Base-by-base conservation (phyloP, 2,888 invertebrate species). In the Dynastes tityus region DNA sequence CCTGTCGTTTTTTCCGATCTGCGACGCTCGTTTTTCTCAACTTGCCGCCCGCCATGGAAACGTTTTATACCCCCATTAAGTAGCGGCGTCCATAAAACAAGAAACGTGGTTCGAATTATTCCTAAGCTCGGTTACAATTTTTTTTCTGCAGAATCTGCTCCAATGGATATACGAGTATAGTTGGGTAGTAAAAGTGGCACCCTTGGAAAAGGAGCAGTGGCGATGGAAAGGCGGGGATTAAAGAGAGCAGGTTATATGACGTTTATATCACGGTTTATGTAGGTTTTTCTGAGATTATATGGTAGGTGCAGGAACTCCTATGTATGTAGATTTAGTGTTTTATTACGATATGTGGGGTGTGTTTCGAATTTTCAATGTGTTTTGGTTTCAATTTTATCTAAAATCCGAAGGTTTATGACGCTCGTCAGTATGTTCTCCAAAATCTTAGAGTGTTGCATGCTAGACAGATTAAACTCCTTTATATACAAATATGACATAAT, bases 131-230 rank as follows among this genome's bases (percentile, higher is more conserved):
- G 63, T 29, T 63, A 63, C 63, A 63, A 32, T 63, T 63, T 32
- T 32, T 63, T 63, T 63, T 63, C 29, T 63, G 45, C 45, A 45
- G 45, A 45, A 8, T 45, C 83, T 84, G 86, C 85, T 86, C 84
- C 85, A 86, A 86, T 86, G 86, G 85, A 85, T 86, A 85, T 85
- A 16, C 16, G 16, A 16, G 16, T 16, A 83, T 83, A 84, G 85
- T 85, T 85, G 83, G 45, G 45, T 45, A 45, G 45, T 45, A 45
- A 45, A 45, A 45, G 45, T 9, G 8, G 45, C 11, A 11, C 45
- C 45, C 45, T 11, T 45, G 6, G 45, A 83, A 84, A 83, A 83
- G 82, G 81, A 81, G 81, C 29, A 37, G 13, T 16, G 65, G 16
- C 40, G 40, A 64, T 13, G 64, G 11, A 11, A 11, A 32, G 8